These are phyloP conservation scores for Bos indicus DNA, from an alignment of 2,113 vertebrate species.

Conservation along the genomic window DNA sequence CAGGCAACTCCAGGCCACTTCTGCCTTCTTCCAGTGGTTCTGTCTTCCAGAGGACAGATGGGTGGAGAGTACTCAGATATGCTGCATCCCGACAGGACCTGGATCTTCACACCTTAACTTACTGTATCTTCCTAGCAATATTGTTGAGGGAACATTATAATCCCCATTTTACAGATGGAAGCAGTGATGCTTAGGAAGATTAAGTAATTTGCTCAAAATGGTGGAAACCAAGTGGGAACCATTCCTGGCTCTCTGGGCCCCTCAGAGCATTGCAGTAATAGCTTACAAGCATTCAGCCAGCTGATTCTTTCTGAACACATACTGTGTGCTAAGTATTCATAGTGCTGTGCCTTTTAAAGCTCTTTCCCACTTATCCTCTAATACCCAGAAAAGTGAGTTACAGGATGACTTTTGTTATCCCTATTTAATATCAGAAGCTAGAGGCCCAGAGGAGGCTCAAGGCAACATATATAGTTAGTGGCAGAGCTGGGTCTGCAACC, in stretches of 20 bases:
- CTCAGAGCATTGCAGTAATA: neutral
- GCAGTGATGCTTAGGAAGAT: slow-evolving; percentile 23
- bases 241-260: neutral
- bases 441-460: neutral
- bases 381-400: neutral
- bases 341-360: neutral
- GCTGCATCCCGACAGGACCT: neutral
- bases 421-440: neutral
- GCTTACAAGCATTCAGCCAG: neutral
- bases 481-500: neutral
- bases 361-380: neutral
- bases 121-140: neutral
- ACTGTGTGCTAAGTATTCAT: neutral
- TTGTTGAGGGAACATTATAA: neutral
- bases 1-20: neutral
- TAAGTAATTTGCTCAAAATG: neutral
- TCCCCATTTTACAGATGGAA: slow-evolving; percentile 41
- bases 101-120: neutral
- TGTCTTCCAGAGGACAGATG: neutral
- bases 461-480: neutral
- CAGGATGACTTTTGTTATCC: neutral
- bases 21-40: neutral
- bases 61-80: neutral
- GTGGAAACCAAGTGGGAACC: neutral
- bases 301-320: neutral